phyloP scores from a whole-genome alignment of 2,113 vertebrate species.

The Zosterops lateralis region DNA sequence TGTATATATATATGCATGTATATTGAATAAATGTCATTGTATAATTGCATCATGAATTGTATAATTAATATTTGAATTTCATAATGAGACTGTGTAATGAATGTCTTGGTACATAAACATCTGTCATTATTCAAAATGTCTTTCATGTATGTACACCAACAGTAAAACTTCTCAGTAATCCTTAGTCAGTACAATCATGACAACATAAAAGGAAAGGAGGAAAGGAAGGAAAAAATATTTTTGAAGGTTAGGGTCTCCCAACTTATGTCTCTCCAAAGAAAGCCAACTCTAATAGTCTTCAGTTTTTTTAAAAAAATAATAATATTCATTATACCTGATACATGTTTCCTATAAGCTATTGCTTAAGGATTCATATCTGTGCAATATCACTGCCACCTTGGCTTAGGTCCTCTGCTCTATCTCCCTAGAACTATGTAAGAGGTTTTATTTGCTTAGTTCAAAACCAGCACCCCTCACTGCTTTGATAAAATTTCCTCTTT shows the following conservation, averaged over 20 bases:
- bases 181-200: neutral
- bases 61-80: conserved; percentile 5
- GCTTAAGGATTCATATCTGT: neutral
- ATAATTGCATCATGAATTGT: neutral
- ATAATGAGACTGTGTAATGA: neutral
- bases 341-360: neutral
- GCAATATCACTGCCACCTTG: neutral
- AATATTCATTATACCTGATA: neutral
- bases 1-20: neutral
- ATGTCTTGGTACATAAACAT: neutral
- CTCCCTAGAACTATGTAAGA: neutral
- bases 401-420: neutral
- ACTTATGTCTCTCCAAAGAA: neutral
- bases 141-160: neutral
- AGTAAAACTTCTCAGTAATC: neutral
- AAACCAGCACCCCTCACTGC: neutral
- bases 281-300: neutral
- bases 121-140: neutral
- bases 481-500: neutral
- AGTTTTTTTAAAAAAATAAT: neutral
- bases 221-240: neutral
- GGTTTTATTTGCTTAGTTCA: neutral
- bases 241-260: neutral
- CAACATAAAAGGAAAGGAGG: neutral
- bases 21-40: neutral